phyloP scores from a whole-genome alignment of 2,888 invertebrate genomes.

The Agrotis puta region DNA sequence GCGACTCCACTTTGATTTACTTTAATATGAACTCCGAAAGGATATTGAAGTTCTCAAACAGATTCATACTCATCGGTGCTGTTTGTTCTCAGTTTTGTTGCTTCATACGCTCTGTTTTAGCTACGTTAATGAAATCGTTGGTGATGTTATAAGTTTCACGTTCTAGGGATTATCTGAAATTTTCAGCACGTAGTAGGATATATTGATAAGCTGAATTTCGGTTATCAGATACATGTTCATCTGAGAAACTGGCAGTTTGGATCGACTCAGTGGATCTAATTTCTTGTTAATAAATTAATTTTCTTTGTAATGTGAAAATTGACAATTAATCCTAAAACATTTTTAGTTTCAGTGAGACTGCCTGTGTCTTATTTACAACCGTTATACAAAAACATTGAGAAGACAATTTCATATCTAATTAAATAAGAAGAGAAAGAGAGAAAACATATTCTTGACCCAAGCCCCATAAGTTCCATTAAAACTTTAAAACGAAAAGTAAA shows the following conservation, averaged over 20 bases:
- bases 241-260: background rate
- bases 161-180: background rate
- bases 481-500: slow-evolving; percentile 36
- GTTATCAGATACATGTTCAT: background rate
- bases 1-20: slow-evolving; percentile 60
- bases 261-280: background rate
- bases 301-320: background rate
- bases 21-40: slow-evolving; percentile 55
- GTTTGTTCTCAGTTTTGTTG: slow-evolving; percentile 49
- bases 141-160: slow-evolving; percentile 1
- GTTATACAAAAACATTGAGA: background rate
- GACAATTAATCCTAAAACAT: background rate
- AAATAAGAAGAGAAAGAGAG: slow-evolving; percentile 1
- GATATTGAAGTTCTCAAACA: slow-evolving; percentile 64
- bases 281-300: background rate
- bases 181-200: background rate
- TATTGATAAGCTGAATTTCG: background rate
- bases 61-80: slow-evolving; percentile 48
- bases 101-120: slow-evolving; percentile 11
- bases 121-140: slow-evolving; percentile 20
- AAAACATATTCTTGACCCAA: slow-evolving; percentile 14
- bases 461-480: slow-evolving; percentile 39
- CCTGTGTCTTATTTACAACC: background rate
- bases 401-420: slow-evolving; percentile 3
- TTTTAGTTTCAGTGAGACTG: background rate